Evolutionary conservation across 2,888 invertebrate genomes (phyloP).

Genomic region (Steinernema hermaphroditum): DNA sequence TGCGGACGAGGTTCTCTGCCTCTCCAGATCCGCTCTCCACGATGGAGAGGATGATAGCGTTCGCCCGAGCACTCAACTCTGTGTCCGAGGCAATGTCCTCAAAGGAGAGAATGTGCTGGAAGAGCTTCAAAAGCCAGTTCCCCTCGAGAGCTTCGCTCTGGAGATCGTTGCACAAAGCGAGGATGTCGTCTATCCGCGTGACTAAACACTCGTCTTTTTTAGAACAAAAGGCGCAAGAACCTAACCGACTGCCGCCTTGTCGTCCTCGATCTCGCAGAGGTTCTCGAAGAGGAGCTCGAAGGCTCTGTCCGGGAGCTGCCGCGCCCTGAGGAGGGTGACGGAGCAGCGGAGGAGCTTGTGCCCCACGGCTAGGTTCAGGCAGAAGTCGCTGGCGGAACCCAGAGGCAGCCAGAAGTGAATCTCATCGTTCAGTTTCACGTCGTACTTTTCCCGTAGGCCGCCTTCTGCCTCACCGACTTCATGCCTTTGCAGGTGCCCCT

Average conservation of each 20-base stretch:
- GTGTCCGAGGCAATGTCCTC: background rate
- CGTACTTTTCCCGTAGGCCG: slow-evolving; percentile 29
- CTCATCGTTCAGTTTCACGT: slow-evolving; percentile 41
- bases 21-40: slow-evolving; percentile 10
- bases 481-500: slow-evolving; percentile 35
- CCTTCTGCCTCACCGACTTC: background rate
- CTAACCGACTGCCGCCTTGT: slow-evolving; percentile 7
- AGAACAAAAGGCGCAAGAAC: slow-evolving; percentile 7
- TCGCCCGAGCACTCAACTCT: background rate
- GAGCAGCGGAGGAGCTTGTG: slow-evolving; percentile 33
- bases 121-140: slow-evolving; percentile 47
- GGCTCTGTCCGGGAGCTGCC: slow-evolving; percentile 47
- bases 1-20: slow-evolving; percentile 8
- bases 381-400: slow-evolving; percentile 53
- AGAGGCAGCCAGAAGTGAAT: slow-evolving; percentile 57
- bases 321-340: slow-evolving; percentile 47
- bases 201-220: slow-evolving; percentile 29
- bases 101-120: slow-evolving; percentile 35
- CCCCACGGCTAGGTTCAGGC: slow-evolving; percentile 52
- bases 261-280: slow-evolving; percentile 31
- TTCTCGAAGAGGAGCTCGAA: slow-evolving; percentile 52
- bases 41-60: slow-evolving; percentile 14
- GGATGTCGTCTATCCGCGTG: slow-evolving; percentile 34
- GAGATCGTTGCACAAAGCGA: slow-evolving; percentile 34
- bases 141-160: slow-evolving; percentile 35